Evolutionary conservation across 1,140 invertebrate species (phyloP).

Genomic region (Drosophila tani): DNA sequence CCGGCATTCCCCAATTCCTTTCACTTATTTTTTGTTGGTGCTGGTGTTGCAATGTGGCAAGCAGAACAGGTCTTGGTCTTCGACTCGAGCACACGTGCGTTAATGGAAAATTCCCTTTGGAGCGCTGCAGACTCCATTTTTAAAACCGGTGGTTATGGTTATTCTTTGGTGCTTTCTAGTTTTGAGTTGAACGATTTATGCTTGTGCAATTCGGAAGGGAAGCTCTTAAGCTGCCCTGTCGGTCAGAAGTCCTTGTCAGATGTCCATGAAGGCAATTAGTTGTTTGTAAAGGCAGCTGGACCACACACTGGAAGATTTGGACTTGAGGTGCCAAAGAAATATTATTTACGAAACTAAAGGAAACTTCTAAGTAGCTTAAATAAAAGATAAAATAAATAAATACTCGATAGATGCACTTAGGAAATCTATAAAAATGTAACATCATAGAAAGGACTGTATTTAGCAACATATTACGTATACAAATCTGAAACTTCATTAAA

Average conservation of each 20-base stretch:
- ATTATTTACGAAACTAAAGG: neutral
- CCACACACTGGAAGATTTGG: constrained; percentile 7
- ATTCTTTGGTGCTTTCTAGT: constrained; percentile 25
- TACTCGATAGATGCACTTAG: too few species aligned
- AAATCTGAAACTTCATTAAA: constrained; percentile 7
- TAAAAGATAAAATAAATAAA: too few species aligned
- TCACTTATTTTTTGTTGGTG: constrained; percentile 4
- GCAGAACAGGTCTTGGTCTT: constrained; percentile 43
- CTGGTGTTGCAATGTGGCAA: constrained; percentile 26
- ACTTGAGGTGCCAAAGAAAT: neutral
- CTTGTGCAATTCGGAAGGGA: constrained; percentile 15
- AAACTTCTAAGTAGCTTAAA: too few species aligned
- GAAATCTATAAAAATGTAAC: too few species aligned
- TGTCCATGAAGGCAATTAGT: constrained; percentile 19
- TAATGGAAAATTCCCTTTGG: constrained; percentile 72
- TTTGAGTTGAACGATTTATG: constrained; percentile 21
- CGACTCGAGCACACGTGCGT: constrained; percentile 53
- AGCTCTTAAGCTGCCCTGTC: constrained; percentile 23
- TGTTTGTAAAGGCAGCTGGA: neutral
- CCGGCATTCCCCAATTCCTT: constrained; percentile 42
- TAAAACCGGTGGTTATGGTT: constrained; percentile 24
- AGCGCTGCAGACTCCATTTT: constrained; percentile 13
- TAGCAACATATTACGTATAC: neutral
- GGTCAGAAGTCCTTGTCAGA: constrained; percentile 1
- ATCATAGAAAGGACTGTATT: neutral